Base-by-base conservation (phyloP, 2,113 vertebrate species). In the Prinia subflava region DNA sequence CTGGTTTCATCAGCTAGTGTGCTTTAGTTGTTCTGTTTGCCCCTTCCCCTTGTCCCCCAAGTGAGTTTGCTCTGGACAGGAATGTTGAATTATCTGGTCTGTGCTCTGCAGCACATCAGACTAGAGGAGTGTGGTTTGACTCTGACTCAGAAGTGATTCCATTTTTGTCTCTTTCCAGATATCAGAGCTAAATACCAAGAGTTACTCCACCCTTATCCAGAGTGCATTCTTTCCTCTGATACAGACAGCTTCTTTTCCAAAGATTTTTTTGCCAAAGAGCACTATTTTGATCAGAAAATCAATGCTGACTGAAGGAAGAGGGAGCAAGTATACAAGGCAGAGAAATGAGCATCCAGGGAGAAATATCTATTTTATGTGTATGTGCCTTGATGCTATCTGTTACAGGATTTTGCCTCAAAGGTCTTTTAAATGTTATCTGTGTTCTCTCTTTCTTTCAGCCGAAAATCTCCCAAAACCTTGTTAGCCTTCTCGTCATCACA, bases 401-500 rank as follows among this genome's bases (percentile, higher is more conserved):
- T 39, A 31, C 18, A 41, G 28, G 30, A 83, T 79, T 92, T 41
- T 94, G 9, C 16, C 60, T 81, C 59, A 69, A 64, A 70, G 12
- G 30, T 12, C 14, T 87, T 86, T 95, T 63, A 82, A 64, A 81
- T 50, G 8, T 13, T 67, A 7, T 62, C 39, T 82, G 4, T 82
- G 55, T 79, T 84, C 20, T 37, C 57, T 89, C 27, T 90, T 77
- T 81, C 85, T 89, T 25, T 44, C 93, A 91, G 75, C 50, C 64
- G 17, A 93, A 96, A 90, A 55, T 20, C 37, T 11, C 18, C 37
- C 27, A 95, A 95, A 83, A 69, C 37, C 2, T 56, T 90, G 37
- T 69, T 92, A 60, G 60, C 80, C 19, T 92, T 95, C 80, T 87
- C 89, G 9, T 59, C 96, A 0, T 83, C 95, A 46, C 92, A 93